These are phyloP conservation scores for Amphipoea lucens DNA, from an alignment of 2,888 invertebrate species.

Conservation along the genomic window DNA sequence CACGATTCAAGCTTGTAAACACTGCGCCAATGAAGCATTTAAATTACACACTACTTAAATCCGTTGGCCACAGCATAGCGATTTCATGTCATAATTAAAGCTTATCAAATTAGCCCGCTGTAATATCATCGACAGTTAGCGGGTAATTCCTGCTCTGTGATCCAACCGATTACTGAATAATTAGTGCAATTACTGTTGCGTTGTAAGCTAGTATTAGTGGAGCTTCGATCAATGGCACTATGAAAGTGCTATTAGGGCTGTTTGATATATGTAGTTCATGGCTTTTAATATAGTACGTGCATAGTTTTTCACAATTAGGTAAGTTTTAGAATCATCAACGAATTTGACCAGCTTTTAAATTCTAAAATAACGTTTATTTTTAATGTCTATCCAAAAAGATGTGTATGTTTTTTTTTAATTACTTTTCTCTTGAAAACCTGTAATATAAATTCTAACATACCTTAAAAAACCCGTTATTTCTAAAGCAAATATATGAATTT, in stretches of 20 bases:
- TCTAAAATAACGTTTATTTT: background rate
- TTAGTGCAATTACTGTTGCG: slow-evolving; percentile 17
- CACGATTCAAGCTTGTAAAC: background rate
- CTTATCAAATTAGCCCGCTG: slow-evolving; percentile 3
- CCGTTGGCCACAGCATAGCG: background rate
- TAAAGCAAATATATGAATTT: background rate
- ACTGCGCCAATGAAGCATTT: background rate
- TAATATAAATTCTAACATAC: background rate
- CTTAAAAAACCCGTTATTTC: background rate
- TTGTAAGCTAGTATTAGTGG: slow-evolving; percentile 3
- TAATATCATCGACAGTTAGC: slow-evolving; percentile 29
- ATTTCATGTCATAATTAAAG: slow-evolving; percentile 16
- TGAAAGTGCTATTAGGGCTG: background rate
- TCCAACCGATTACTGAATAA: slow-evolving; percentile 23
- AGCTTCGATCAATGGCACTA: background rate
- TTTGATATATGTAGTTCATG: background rate
- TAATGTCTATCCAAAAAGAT: background rate
- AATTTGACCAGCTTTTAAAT: background rate
- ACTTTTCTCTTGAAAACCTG: background rate
- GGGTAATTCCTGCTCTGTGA: slow-evolving; percentile 4
- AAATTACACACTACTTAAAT: background rate
- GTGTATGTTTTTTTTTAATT: background rate
- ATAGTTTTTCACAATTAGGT: background rate
- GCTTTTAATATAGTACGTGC: background rate
- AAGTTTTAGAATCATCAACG: background rate